phyloP scores from a whole-genome alignment of 2,888 invertebrate species.

The Helleia helle region DNA sequence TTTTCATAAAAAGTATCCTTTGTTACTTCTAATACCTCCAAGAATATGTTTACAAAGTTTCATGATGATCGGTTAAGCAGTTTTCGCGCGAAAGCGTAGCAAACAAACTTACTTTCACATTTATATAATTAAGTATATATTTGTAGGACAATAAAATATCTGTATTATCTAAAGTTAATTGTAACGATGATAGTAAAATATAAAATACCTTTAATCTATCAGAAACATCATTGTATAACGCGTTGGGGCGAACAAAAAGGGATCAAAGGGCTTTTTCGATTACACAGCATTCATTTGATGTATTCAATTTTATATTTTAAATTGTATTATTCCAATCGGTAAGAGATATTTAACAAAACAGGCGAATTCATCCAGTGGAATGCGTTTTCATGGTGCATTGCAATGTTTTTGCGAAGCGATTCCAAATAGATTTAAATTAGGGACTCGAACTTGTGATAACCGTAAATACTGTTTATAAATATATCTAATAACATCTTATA shows the following conservation, averaged over 20 bases:
- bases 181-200: not conserved
- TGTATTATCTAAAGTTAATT: not conserved
- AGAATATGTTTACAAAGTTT: too few species aligned
- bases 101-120: too few species aligned
- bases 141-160: too few species aligned
- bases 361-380: not conserved
- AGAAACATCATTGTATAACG: not conserved
- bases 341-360: not conserved
- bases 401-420: constrained; percentile 1
- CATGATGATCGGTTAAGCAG: too few species aligned
- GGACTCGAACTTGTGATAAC: not conserved
- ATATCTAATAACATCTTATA: too few species aligned
- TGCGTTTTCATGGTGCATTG: not conserved
- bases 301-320: not conserved
- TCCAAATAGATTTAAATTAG: constrained; percentile 5
- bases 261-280: not conserved
- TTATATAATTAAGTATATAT: too few species aligned
- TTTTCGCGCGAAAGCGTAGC: too few species aligned
- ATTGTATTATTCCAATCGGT: too few species aligned
- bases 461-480: not conserved
- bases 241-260: not conserved
- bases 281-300: not conserved
- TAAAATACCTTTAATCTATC: not conserved
- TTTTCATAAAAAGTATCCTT: too few species aligned
- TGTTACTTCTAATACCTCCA: too few species aligned